Conservation (phyloP, 2,113 vertebrate genomes). For the Marmota monax region DNA sequence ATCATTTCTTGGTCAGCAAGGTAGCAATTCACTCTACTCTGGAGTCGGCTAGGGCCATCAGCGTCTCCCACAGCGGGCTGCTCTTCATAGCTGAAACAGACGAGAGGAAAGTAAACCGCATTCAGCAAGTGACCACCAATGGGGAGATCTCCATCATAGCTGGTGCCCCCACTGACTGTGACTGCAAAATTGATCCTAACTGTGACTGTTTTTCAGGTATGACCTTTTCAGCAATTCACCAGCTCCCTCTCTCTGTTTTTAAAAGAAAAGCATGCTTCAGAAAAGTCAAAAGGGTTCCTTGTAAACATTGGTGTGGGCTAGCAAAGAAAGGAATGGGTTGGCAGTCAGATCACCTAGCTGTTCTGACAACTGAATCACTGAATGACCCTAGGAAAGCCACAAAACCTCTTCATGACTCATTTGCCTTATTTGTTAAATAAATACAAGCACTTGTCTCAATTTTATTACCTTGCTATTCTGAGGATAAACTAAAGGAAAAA, state of each 20-base stretch:
- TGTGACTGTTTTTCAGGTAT: conserved; percentile 98
- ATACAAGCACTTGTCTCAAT: neutral
- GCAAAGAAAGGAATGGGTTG: neutral
- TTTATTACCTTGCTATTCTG: conserved; percentile 22
- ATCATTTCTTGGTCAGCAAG: conserved; percentile 95
- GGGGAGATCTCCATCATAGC: conserved; percentile 96
- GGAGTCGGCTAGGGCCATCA: conserved; percentile 96
- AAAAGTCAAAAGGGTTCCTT: conserved; percentile 60
- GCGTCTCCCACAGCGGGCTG: conserved; percentile 94
- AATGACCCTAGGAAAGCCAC: neutral
- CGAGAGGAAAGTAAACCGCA: conserved; percentile 97
- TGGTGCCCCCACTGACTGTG: conserved; percentile 96
- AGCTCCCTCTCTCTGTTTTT: conserved; percentile 46
- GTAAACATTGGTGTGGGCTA: neutral
- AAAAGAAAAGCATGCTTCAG: conserved; percentile 53
- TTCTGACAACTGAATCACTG: neutral
- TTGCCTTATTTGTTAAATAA: neutral
- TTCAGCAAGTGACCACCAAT: conserved; percentile 98
- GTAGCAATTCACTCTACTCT: conserved; percentile 95
- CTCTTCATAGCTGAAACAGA: conserved; percentile 98
- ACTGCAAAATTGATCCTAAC: conserved; percentile 99
- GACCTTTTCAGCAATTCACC: conserved; percentile 60
- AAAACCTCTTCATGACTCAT: neutral
- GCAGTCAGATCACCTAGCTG: neutral
- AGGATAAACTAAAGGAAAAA: conserved; percentile 23